Evolutionary conservation across 2,888 invertebrate species (phyloP), one percentile per base, ranked within the genome.

Genomic region (Ditula angustiorana): DNA sequence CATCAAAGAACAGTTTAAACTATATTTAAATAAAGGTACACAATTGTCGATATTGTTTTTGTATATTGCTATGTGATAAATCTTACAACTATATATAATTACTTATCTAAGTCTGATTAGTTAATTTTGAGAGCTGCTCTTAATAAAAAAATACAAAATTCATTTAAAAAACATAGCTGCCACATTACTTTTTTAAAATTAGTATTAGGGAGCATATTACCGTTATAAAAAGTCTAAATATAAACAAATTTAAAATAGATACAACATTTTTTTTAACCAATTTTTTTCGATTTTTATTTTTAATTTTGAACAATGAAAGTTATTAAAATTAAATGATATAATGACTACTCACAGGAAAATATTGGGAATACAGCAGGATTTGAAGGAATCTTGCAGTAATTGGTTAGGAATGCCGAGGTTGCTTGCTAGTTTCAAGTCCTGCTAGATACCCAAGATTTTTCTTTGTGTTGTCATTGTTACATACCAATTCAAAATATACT

Each of bases 91-190:
- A 56, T 21, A 35, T 55, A 46, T n/a, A 33, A 33, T 33, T 50
- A 50, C 11, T 37, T 46, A 33, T 58, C 50, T 44, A 57, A 57
- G 5, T 37, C 41, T 33, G 57, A 63, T 47, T 57, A 63, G 50
- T 57, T 19, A 50, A 44, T 52, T 58, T 63, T 63, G 63, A 58
- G 63, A 63, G 63, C 63, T 63, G 63, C 44, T 11, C 57, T 55
- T 11, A n/a, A 35, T 35, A 47, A 8, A 28, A 26, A 19, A 35
- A 26, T 10, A 8, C 13, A 41, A 10, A 10, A 5, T n/a, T n/a
- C n/a, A n/a, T n/a, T n/a, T n/a, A 10, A 7, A 19, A 35, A 26
- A 24, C 0, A 37, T 41, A 35, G 50, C 21, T 5, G 8, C 41
- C 2, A 16, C 11, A 5, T 56, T 8, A 7, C 10, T 33, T 33